These are phyloP conservation scores for Cryptomyrus ogoouensis DNA, from an alignment of 2,113 vertebrate genomes.

Conservation along the genomic window DNA sequence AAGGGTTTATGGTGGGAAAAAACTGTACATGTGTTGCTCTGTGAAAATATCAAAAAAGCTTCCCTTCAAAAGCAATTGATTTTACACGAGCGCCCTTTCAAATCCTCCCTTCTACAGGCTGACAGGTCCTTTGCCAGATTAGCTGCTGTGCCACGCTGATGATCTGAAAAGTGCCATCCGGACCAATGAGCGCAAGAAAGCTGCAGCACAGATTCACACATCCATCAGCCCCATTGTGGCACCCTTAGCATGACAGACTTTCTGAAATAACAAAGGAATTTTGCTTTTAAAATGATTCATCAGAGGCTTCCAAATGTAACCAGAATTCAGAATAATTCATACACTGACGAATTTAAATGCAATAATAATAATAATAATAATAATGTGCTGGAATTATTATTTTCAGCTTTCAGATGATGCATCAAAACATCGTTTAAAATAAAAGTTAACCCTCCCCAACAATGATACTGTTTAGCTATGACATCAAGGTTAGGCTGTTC, in stretches of 20 bases:
- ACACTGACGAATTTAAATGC: not conserved
- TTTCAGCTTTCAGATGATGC: not conserved
- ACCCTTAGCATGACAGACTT: not conserved
- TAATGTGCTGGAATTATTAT: not conserved
- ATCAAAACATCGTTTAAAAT: not conserved
- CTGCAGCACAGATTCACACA: not conserved
- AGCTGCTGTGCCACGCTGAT: not conserved
- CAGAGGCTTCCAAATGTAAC: not conserved
- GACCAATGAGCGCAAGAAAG: not conserved
- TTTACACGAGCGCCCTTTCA: conserved; percentile 8
- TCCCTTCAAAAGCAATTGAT: not conserved
- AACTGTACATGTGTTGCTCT: not conserved
- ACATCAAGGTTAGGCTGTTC: not conserved
- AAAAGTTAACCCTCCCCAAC: not conserved
- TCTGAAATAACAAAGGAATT: not conserved
- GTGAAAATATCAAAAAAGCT: not conserved
- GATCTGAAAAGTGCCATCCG: conserved; percentile 11
- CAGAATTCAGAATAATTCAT: not conserved
- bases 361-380: not conserved
- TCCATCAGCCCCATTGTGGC: not conserved
- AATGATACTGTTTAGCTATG: not conserved
- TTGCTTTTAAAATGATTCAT: conserved; percentile 6
- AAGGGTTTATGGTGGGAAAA: not conserved
- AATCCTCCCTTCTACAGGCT: conserved; percentile 8
- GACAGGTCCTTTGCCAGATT: conserved; percentile 12